phyloP scores from a whole-genome alignment of 2,797 vertebrate genomes.

The Xyrichtys novacula region DNA sequence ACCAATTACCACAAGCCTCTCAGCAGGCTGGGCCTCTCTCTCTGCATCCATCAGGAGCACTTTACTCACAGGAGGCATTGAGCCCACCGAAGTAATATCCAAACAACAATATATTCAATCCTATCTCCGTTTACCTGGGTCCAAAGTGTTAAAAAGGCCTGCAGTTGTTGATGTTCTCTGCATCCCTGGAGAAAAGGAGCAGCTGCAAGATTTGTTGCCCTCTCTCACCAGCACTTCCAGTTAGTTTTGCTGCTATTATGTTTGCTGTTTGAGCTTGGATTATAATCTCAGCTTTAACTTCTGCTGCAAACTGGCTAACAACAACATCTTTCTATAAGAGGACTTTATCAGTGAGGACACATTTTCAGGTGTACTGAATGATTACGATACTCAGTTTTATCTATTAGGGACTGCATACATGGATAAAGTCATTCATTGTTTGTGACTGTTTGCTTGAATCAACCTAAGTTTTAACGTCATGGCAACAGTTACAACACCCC shows the following conservation, averaged over 20 bases:
- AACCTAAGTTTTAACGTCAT: too few relatives aligned
- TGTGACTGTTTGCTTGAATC: too few relatives aligned
- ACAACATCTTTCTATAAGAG: too few relatives aligned
- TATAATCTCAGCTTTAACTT: neutral
- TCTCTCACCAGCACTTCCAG: neutral
- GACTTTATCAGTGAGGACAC: neutral
- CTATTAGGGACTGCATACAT: too few relatives aligned
- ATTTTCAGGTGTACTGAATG: neutral
- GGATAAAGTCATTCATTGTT: too few relatives aligned
- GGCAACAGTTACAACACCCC: too few relatives aligned
- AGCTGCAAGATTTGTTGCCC: neutral
- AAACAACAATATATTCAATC: constrained; percentile 15
- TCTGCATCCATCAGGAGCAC: constrained; percentile 24
- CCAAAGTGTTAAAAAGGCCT: neutral
- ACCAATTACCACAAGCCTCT: constrained; percentile 55
- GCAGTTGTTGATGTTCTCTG: neutral
- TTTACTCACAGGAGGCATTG: constrained; percentile 22
- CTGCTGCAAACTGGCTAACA: neutral
- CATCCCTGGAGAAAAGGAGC: neutral
- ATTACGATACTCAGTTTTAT: too few relatives aligned
- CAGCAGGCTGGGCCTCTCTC: constrained; percentile 42
- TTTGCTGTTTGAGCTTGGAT: neutral
- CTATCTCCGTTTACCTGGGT: neutral
- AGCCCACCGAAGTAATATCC: constrained; percentile 13
- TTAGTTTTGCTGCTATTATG: neutral